Evolutionary conservation across 2,113 vertebrate species (phyloP).

Genomic region (Terrapene triunguis): DNA sequence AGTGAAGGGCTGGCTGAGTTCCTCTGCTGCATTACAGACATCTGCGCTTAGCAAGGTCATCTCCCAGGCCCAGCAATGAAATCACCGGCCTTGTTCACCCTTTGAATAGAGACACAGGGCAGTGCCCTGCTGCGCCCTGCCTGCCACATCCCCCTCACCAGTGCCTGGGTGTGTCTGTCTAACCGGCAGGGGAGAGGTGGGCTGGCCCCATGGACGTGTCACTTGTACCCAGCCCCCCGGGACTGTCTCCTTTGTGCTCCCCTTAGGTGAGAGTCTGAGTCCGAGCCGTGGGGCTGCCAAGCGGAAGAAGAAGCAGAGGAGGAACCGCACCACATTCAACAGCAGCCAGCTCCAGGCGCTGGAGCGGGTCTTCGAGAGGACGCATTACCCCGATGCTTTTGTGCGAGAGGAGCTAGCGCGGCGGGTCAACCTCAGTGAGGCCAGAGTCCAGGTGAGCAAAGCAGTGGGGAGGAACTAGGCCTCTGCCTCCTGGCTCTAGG

Average conservation of each 20-base stretch:
- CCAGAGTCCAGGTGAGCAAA: constrained; percentile 85
- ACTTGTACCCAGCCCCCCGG: background rate
- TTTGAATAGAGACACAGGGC: background rate
- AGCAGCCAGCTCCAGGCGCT: constrained; percentile 88
- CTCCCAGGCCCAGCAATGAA: background rate
- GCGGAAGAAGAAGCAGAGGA: constrained; percentile 86
- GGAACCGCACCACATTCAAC: constrained; percentile 89
- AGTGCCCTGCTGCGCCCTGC: background rate
- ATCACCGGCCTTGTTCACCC: background rate
- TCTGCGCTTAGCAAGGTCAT: background rate
- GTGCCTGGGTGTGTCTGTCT: background rate
- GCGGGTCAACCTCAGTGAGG: constrained; percentile 86
- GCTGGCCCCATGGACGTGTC: background rate
- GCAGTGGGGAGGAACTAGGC: background rate
- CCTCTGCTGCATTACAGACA: accelerated
- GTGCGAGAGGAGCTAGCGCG: constrained; percentile 86
- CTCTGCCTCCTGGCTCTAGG: background rate
- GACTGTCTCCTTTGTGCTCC: background rate
- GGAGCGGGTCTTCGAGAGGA: constrained; percentile 87
- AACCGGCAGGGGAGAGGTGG: background rate
- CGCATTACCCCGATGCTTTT: constrained; percentile 86
- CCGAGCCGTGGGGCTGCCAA: constrained; percentile 70
- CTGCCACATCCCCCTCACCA: background rate
- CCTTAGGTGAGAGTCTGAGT: constrained; percentile 78
- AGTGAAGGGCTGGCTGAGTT: background rate